These are phyloP conservation scores for Drosophila planitibia DNA, from an alignment of 2,888 invertebrate genomes.

Conservation along the genomic window DNA sequence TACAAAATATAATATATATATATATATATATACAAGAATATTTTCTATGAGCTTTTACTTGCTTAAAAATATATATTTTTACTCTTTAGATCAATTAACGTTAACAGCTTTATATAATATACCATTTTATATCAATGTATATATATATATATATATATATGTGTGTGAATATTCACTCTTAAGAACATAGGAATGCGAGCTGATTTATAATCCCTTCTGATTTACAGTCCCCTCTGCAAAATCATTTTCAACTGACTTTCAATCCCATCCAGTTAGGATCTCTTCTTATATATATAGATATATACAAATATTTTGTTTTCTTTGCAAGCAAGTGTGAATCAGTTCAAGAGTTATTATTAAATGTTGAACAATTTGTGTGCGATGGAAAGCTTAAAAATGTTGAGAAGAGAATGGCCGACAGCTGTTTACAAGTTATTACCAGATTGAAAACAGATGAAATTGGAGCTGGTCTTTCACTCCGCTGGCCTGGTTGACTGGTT, in stretches of 20 bases:
- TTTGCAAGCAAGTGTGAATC: background rate
- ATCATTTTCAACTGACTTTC: background rate
- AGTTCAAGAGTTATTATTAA: background rate
- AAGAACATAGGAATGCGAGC: background rate
- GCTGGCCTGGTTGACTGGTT: background rate
- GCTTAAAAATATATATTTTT: background rate
- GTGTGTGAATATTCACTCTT: too few species aligned
- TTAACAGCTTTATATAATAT: too few species aligned
- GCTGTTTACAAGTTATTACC: background rate
- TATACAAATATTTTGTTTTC: background rate
- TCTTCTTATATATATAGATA: background rate
- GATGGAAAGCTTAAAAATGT: background rate
- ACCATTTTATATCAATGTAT: background rate
- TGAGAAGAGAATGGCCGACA: background rate
- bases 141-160: background rate
- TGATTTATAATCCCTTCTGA: background rate
- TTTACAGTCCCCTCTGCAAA: background rate
- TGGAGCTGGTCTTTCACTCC: constrained; percentile 5
- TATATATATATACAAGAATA: background rate
- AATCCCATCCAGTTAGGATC: background rate
- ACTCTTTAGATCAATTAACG: background rate
- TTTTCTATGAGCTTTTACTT: background rate
- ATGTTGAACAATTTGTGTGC: background rate
- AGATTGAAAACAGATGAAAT: background rate
- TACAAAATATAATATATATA: background rate